These are phyloP conservation scores for Thripadectes ignobilis DNA, from an alignment of 2,797 vertebrate genomes.

Conservation along the genomic window DNA sequence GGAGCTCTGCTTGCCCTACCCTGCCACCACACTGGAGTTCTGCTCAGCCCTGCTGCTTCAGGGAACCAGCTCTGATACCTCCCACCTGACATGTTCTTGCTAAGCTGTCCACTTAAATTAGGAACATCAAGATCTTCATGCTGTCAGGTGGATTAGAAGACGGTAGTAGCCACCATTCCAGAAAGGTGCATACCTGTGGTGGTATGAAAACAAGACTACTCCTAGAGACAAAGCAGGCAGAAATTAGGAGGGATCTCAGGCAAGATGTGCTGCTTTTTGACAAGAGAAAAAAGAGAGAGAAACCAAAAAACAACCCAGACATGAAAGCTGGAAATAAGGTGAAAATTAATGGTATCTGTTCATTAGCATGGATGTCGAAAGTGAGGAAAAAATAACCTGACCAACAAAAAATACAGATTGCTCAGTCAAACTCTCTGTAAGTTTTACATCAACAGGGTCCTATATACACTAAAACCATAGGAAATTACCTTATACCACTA, in stretches of 20 bases:
- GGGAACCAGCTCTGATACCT: neutral
- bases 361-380: neutral
- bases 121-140: neutral
- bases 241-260: neutral
- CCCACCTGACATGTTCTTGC: neutral
- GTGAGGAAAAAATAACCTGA: neutral
- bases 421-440: neutral
- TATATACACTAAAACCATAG: neutral
- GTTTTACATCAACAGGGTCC: neutral
- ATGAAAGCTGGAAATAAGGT: neutral
- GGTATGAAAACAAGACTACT: neutral
- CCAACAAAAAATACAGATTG: neutral
- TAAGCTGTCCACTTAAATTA: neutral
- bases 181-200: neutral
- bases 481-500: neutral
- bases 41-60: accelerated
- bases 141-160: neutral
- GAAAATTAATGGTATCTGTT: neutral
- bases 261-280: neutral
- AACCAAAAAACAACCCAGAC: accelerated
- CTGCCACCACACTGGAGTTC: neutral
- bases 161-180: neutral
- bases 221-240: neutral
- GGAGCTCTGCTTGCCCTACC: neutral
- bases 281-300: neutral